These are phyloP conservation scores for Zaprionus vittiger DNA, from an alignment of 1,140 invertebrate species.

Conservation along the genomic window DNA sequence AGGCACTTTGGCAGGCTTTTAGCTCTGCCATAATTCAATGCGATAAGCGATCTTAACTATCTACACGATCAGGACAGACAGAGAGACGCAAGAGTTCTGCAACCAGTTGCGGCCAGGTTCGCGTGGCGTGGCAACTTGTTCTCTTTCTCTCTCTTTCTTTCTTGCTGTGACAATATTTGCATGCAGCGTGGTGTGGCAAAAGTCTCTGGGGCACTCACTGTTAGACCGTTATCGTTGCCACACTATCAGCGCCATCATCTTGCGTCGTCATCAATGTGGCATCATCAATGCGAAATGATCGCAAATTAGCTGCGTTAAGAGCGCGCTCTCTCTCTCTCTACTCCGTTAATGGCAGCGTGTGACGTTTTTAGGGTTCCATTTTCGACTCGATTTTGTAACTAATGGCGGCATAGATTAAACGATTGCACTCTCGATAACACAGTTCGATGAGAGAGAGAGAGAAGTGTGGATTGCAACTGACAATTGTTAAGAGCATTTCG, in stretches of 20 bases:
- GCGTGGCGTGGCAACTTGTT: slow-evolving; percentile 22
- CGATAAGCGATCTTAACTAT: slow-evolving; percentile 81
- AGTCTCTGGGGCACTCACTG: slow-evolving; percentile 3
- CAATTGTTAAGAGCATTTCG: slow-evolving; percentile 12
- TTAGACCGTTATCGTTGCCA: slow-evolving; percentile 49
- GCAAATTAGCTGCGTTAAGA: slow-evolving; percentile 74
- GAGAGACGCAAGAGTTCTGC: slow-evolving; percentile 39
- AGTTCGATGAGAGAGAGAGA: not conserved
- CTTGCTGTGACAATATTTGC: slow-evolving; percentile 11
- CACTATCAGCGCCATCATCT: slow-evolving; percentile 75
- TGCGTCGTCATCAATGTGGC: slow-evolving; percentile 67
- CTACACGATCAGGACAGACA: slow-evolving; percentile 68
- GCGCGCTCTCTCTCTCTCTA: slow-evolving; percentile 6
- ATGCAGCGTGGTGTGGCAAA: not conserved
- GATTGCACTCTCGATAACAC: slow-evolving; percentile 27
- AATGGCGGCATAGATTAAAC: slow-evolving; percentile 34
- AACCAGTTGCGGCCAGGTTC: slow-evolving; percentile 41
- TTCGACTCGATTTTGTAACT: slow-evolving; percentile 27
- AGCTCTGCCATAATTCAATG: slow-evolving; percentile 77
- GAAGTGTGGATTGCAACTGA: not conserved
- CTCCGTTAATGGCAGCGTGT: slow-evolving; percentile 65
- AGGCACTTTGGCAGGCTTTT: slow-evolving; percentile 74
- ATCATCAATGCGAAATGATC: slow-evolving; percentile 77
- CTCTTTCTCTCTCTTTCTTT: not conserved
- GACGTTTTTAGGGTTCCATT: slow-evolving; percentile 70